phyloP scores from a whole-genome alignment of 2,888 invertebrate species.

The Papilio elwesi region DNA sequence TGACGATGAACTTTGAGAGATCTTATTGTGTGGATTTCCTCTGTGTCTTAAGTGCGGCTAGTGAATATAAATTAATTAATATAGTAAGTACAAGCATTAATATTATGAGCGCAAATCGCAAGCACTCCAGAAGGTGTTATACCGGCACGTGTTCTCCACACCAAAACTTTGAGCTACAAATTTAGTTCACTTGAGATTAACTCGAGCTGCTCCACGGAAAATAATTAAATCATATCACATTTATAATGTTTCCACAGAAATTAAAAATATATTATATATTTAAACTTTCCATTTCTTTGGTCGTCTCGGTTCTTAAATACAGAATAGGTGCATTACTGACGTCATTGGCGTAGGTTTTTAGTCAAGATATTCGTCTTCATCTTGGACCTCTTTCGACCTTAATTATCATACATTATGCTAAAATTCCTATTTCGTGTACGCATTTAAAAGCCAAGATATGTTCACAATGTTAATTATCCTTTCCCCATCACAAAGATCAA shows the following conservation, averaged over 20 bases:
- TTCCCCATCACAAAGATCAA: too few species aligned
- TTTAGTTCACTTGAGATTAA: conserved; percentile 41
- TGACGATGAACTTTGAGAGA: background rate
- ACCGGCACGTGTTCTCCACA: conserved; percentile 40
- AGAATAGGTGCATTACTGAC: too few species aligned
- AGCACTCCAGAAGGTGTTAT: conserved; percentile 39
- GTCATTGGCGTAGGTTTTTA: too few species aligned
- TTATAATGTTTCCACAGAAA: conserved; percentile 8
- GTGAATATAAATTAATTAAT: conserved; percentile 32
- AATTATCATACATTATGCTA: too few species aligned
- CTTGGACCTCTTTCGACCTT: too few species aligned
- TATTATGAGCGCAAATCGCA: conserved; percentile 35
- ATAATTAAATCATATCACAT: conserved; percentile 38
- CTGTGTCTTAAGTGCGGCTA: conserved; percentile 15
- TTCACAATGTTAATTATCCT: too few species aligned
- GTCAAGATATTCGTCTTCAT: too few species aligned
- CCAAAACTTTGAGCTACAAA: conserved; percentile 40
- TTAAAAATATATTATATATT: background rate
- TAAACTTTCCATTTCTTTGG: background rate
- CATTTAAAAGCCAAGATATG: too few species aligned
- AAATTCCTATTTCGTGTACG: too few species aligned
- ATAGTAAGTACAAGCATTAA: conserved; percentile 34
- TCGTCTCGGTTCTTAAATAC: too few species aligned
- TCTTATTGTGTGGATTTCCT: background rate
- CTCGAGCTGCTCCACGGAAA: conserved; percentile 37